These are phyloP conservation scores for Macrotus californicus DNA, from an alignment of 2,113 vertebrate genomes.

Conservation along the genomic window DNA sequence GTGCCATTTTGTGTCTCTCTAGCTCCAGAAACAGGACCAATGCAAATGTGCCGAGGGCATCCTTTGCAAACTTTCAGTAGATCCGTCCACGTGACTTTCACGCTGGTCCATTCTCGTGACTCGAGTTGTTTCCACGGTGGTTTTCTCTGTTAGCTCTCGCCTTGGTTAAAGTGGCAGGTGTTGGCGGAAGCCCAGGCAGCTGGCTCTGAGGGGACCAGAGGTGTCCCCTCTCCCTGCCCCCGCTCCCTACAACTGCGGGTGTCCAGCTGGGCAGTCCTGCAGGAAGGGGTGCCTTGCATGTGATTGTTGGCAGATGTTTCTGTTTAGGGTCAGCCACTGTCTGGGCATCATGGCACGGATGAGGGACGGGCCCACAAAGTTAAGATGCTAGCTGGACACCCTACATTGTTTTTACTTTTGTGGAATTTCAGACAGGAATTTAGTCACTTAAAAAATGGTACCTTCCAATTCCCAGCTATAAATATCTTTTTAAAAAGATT, in stretches of 20 bases:
- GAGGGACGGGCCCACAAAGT: rapidly evolving
- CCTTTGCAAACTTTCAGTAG: no score
- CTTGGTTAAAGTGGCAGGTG: neutral
- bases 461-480: neutral
- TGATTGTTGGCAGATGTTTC: neutral
- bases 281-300: neutral
- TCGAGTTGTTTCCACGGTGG: neutral
- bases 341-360: rapidly evolving
- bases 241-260: no score
- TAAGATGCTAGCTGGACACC: rapidly evolving
- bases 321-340: rapidly evolving
- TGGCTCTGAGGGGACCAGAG: neutral
- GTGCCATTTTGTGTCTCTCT: no score
- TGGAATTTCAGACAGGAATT: neutral
- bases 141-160: neutral
- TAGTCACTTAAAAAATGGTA: neutral
- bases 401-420: neutral
- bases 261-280: no score
- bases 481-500: no score
- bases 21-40: neutral
- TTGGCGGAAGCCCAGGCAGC: neutral
- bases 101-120: neutral
- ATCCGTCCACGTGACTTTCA: neutral
- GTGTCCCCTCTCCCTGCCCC: neutral
- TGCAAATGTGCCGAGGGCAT: neutral